A percentile compares a stretch with the other conserved stretches of the same genome.
These are phyloP conservation scores for Emydura subglobosa DNA, from an alignment of 2,113 vertebrate genomes.

Conservation along the genomic window DNA sequence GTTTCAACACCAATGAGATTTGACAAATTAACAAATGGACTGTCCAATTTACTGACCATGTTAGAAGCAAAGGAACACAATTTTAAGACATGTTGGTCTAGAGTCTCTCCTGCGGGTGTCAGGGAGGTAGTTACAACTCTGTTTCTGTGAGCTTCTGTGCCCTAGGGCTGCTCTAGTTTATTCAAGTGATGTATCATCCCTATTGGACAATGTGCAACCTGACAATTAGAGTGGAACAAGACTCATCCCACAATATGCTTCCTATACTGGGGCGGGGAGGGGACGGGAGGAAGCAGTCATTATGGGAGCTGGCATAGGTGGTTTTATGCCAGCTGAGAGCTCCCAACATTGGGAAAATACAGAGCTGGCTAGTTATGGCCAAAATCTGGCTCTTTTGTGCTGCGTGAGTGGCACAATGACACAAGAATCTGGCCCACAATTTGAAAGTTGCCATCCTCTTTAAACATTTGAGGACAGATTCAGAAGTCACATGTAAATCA, in stretches of 20 bases:
- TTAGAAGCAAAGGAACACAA: accelerated
- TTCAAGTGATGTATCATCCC: not conserved
- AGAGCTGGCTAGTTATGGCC: not conserved
- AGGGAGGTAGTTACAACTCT: not conserved
- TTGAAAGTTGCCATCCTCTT: not conserved
- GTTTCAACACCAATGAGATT: not conserved
- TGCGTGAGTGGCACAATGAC: not conserved
- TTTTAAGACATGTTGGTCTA: not conserved
- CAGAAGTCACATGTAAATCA: not conserved
- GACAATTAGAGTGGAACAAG: not conserved
- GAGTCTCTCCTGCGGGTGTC: not conserved
- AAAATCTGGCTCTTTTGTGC: not conserved
- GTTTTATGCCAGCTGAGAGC: not conserved
- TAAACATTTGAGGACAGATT: not conserved
- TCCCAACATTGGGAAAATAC: not conserved
- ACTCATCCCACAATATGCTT: not conserved
- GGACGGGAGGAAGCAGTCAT: not conserved
- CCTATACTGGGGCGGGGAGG: not conserved
- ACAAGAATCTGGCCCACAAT: not conserved
- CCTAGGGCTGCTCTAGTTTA: not conserved
- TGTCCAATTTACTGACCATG: not conserved
- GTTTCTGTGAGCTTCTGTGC: not conserved
- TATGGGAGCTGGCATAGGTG: not conserved
- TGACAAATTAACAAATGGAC: not conserved
- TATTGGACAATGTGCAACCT: not conserved